Evolutionary conservation across 2,113 vertebrate species (phyloP), one percentile per base, ranked within the genome.

Genomic region (Sinosuthora webbiana): DNA sequence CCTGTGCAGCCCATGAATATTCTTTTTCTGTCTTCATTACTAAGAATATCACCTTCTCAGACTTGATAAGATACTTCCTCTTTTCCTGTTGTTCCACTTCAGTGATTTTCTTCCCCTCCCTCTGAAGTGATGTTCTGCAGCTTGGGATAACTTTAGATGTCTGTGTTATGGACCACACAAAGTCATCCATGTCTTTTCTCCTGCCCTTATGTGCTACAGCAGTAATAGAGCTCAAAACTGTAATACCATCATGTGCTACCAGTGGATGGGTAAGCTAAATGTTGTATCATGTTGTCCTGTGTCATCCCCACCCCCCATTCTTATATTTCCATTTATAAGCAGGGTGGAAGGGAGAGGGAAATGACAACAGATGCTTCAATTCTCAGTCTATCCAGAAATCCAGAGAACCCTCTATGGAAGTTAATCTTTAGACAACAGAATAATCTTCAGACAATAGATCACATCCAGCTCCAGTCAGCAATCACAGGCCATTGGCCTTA

Each of bases 231-330:
- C 18, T 39, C 16, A 2, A 68, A 90, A 83, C 0, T 73, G 39
- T 21, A 85, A 76, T 17, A 64, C 6, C 17, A 74, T n/a, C 12
- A 15, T 1, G 7, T 31, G 18, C 23, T 50, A 56, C 37, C 13
- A 41, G 91, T 6, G 7, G 42, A 63, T 20, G 15, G 37, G 13
- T 49, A 84, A 81, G 8, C 6, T 16, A 67, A 63, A 28, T 21
- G 25, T 13, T 22, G 15, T 31, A 35, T 13, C 69, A 22, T 28
- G 15, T 11, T 28, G 49, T 42, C 35, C 15, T 50, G 10, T 33
- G 56, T 14, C 75, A 55, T 15, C 5, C 3, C 2, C 33, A n/a
- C 0, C 6, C 6, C 18, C 5, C 17, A 24, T 4, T n/a, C 45
- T 83, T 1, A 0, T 56, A 74, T 37, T 81, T 65, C 60, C 23